phyloP scores from a whole-genome alignment of 2,797 vertebrate genomes.

The Enteromius afrohamiltoni region DNA sequence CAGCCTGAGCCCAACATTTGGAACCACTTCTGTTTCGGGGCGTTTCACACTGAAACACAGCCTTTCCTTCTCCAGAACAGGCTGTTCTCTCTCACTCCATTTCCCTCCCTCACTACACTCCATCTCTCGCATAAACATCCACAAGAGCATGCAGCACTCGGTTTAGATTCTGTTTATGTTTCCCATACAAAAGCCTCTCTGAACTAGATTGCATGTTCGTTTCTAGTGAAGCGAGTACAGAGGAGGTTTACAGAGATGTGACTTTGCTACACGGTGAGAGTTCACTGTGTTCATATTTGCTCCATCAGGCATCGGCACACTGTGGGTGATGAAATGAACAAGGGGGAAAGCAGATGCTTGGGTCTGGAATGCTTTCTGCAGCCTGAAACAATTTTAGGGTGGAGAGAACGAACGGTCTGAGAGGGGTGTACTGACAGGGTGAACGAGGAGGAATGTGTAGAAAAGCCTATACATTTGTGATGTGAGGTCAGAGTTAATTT shows the following conservation, averaged over 20 bases:
- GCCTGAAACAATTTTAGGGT: constrained; percentile 65
- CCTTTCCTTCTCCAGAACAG: constrained; percentile 59
- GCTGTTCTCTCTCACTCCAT: constrained; percentile 59
- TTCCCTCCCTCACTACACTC: constrained; percentile 30
- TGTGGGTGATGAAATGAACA: constrained; percentile 51
- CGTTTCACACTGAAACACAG: constrained; percentile 59
- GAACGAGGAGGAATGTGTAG: constrained; percentile 17
- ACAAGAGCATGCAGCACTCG: constrained; percentile 44
- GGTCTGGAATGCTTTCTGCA: constrained; percentile 62
- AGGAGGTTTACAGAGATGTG: constrained; percentile 27
- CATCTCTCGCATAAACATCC: constrained; percentile 42
- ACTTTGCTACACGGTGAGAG: constrained; percentile 24
- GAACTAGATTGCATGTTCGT: constrained; percentile 34
- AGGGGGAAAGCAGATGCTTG: constrained; percentile 56
- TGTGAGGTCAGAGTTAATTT: background rate
- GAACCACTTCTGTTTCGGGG: constrained; percentile 64
- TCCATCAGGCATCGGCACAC: constrained; percentile 50
- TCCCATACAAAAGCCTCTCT: constrained; percentile 35
- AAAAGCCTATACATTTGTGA: background rate
- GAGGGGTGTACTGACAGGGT: constrained; percentile 13
- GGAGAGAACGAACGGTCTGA: constrained; percentile 44
- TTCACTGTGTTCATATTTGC: constrained; percentile 53
- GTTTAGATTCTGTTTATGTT: constrained; percentile 47
- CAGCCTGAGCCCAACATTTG: constrained; percentile 62
- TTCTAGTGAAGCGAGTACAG: constrained; percentile 30